phyloP scores from a whole-genome alignment of 2,797 vertebrate genomes.

The Rhabdophis nuchalis region DNA sequence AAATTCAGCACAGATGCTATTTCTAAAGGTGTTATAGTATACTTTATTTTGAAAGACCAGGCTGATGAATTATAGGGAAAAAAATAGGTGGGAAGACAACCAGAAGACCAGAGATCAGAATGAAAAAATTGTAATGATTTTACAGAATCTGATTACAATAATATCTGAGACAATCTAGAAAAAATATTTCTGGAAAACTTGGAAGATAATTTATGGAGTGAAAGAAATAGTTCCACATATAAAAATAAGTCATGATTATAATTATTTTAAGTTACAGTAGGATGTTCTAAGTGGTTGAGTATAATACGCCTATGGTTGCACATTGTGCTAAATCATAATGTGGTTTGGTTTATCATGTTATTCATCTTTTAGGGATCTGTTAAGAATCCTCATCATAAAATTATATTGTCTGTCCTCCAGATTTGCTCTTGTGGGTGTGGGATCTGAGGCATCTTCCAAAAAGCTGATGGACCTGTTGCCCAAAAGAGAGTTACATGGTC shows the following conservation, averaged over 20 bases:
- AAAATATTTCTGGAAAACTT: background rate
- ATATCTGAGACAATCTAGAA: background rate
- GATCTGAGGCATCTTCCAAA: constrained; percentile 93
- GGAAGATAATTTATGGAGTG: background rate
- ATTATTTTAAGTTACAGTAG: background rate
- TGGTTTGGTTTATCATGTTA: background rate
- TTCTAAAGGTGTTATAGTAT: background rate
- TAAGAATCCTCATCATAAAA: background rate
- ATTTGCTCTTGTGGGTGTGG: constrained; percentile 96
- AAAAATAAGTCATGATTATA: background rate
- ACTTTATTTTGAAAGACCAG: background rate
- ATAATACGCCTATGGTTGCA: background rate
- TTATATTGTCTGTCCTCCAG: constrained; percentile 64
- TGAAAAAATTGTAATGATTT: background rate
- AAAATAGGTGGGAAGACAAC: background rate
- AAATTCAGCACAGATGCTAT: background rate
- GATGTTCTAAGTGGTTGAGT: background rate
- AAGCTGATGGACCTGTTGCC: constrained; percentile 95
- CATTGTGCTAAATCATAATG: background rate
- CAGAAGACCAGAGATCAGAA: background rate
- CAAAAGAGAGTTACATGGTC: constrained; percentile 95
- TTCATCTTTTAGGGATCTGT: background rate
- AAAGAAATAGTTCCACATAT: background rate
- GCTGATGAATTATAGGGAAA: background rate
- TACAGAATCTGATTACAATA: background rate